Percentiles rank a stretch among this genome's conserved stretches.
phyloP scores from a whole-genome alignment of 2,797 vertebrate species.

The Neoniphon sammara region DNA sequence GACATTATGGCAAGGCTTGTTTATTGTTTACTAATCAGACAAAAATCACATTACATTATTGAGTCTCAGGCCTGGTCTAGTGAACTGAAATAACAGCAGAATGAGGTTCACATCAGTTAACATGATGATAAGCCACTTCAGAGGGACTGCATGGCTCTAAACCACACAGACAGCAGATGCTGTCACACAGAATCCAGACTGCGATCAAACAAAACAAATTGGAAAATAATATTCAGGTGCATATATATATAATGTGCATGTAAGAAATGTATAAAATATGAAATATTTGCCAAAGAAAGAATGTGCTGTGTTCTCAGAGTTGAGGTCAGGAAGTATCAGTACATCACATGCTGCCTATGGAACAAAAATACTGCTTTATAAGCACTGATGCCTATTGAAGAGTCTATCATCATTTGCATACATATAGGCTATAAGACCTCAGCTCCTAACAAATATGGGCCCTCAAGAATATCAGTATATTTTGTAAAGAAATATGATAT shows the following conservation, averaged over 20 bases:
- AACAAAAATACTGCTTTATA: not conserved
- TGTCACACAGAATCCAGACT: not conserved
- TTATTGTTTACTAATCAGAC: conserved; percentile 35
- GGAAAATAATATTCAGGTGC: too few relatives aligned
- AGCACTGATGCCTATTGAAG: not conserved
- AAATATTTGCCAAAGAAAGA: conserved; percentile 17
- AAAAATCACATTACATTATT: conserved; percentile 26
- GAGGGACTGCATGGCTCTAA: not conserved
- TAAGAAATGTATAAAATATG: conserved; percentile 22
- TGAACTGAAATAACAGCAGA: conserved; percentile 23
- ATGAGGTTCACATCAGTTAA: conserved; percentile 3
- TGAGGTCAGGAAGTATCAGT: conserved; percentile 12
- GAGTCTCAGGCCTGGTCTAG: conserved; percentile 11
- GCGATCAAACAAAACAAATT: not conserved
- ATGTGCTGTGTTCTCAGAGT: not conserved
- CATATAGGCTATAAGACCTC: not conserved
- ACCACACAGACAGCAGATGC: not conserved
- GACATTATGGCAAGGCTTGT: conserved; percentile 24
- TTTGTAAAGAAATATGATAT: too few relatives aligned
- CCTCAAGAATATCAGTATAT: too few relatives aligned
- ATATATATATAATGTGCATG: not conserved
- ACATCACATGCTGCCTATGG: conserved; percentile 1
- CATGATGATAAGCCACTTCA: conserved; percentile 14
- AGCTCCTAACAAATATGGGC: too few relatives aligned
- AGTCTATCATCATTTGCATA: not conserved